Base-by-base conservation (phyloP, 2,888 invertebrate species). In the Drosophila prolongata region DNA sequence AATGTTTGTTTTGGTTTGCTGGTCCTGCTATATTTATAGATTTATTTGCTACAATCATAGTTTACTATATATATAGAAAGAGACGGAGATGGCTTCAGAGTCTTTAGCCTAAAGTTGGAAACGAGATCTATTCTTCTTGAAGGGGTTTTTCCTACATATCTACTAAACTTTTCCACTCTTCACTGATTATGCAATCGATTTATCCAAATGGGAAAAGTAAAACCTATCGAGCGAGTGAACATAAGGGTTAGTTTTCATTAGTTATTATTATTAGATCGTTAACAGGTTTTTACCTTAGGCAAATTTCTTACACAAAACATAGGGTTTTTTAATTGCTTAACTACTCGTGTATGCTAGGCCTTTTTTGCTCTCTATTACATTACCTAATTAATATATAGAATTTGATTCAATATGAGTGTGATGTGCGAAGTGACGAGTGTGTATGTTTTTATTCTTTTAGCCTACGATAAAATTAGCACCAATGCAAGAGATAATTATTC, bases 381-480 rank as follows among this genome's bases (percentile, higher is more conserved):
- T 60, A 75, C 58, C 67, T 76, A 78, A 53, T 75, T 80, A 73
- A 71, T 78, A 80, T 50, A 47, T 58, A 69, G 61, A 54, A 55
- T 49, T 56, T 47, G 60, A 53, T 70, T 55, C 60, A 75, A 70
- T 37, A 37, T 54, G 40, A 47, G 27, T 67, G 53, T 37, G 53
- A 55, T 53, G 44, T 37, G 49, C 34, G 50, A 46, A 19, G 49
- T 72, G 64, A 62, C 47, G 59, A 30, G 13, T 53, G 24, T 46
- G 24, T 50, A 24, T 40, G 9, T 30, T 54, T 19, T 50, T 10
- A 19, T 47, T 19, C n/a, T 24, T 60, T 71, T 57, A 78, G 69
- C 71, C 80, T 82, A 85, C 75, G 64, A 74, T 79, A 79, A 79
- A 82, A 82, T 85, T 85, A 82, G 82, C 82, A 82, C 82, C 82